Percentiles rank a stretch among this genome's conserved stretches.
Conservation (phyloP, 1,140 invertebrate genomes). For the Acromyrmex heyeri region DNA sequence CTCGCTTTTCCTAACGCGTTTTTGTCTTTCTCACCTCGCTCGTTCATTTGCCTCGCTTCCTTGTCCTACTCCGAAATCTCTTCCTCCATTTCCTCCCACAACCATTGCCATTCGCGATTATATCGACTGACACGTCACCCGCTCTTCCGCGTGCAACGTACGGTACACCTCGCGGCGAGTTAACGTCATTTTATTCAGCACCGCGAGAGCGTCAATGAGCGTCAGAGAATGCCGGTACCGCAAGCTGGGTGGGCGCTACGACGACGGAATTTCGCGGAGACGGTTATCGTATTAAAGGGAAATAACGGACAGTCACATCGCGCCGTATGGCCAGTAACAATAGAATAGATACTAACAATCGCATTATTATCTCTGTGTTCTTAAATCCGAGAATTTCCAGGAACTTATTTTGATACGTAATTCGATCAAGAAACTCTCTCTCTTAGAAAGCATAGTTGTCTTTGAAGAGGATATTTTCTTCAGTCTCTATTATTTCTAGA, state of each 20-base stretch:
- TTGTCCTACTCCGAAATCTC: conserved; percentile 30
- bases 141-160: conserved; percentile 64
- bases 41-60: conserved; percentile 19
- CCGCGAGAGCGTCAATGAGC: conserved; percentile 48
- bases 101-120: conserved; percentile 50
- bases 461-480: not conserved
- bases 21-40: conserved; percentile 17
- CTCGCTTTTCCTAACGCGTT: conserved; percentile 15
- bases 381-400: not conserved
- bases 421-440: not conserved
- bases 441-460: not conserved
- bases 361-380: not conserved
- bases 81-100: conserved; percentile 46
- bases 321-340: conserved; percentile 6
- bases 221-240: conserved; percentile 50
- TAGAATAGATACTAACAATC: not conserved
- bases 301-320: conserved; percentile 43
- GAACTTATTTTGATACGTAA: not conserved
- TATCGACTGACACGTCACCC: conserved; percentile 65
- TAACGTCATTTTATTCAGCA: conserved; percentile 46
- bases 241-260: conserved; percentile 48
- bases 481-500: not conserved
- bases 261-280: conserved; percentile 48
- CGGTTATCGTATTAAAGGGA: conserved; percentile 43
- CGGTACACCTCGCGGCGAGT: conserved; percentile 37